These are phyloP conservation scores for Aphrocallistes beatrix DNA, from an alignment of 37 sponge, comb jelly and placozoan species.

Conservation along the genomic window DNA sequence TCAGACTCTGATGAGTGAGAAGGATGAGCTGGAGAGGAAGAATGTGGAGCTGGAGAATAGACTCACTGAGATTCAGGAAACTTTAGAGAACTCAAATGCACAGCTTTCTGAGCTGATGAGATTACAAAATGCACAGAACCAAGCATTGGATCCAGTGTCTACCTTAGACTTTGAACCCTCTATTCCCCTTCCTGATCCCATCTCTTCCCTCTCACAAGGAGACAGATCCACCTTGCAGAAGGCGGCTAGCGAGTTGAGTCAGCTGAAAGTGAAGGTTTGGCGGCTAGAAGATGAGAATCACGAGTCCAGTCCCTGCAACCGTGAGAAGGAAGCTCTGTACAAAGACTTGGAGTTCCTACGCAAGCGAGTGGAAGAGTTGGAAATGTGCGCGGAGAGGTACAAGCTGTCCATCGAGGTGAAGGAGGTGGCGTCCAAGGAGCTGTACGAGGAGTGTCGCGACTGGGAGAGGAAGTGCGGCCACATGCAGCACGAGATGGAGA, in stretches of 20 bases:
- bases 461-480: conserved; percentile 1
- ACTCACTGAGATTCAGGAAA: not conserved
- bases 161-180: not conserved
- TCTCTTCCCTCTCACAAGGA: not conserved
- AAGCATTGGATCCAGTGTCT: not conserved
- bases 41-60: not conserved
- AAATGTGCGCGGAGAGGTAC: not conserved
- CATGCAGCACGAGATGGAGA: not conserved
- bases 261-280: not conserved
- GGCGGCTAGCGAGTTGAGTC: conserved; percentile 1
- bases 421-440: not conserved
- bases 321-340: not conserved
- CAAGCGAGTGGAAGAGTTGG: not conserved
- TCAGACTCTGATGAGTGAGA: not conserved
- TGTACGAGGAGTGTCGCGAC: not conserved
- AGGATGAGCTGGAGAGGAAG: not conserved
- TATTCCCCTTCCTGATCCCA: not conserved
- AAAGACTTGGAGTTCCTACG: not conserved
- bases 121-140: not conserved
- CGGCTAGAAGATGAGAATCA: not conserved
- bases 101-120: not conserved
- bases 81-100: not conserved
- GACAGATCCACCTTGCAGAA: not conserved
- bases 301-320: not conserved
- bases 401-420: conserved; percentile 1